Base-by-base conservation (phyloP, 1,140 invertebrate genomes). In the Drosophila cardini region DNA sequence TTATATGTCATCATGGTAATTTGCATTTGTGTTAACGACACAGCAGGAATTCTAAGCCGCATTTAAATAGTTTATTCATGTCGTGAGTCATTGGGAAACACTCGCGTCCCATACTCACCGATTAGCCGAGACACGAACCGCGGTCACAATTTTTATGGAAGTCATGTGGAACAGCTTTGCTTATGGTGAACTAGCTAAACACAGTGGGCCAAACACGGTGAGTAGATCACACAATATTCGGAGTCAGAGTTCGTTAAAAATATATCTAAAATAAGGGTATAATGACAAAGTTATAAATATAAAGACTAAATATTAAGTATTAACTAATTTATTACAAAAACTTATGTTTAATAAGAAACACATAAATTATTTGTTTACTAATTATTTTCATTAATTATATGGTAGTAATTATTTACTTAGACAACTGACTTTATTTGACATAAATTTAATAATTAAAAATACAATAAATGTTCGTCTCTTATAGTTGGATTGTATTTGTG, bases 41-140 rank as follows among this genome's bases (percentile, higher is more conserved):
- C 48, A 30, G 48, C 61, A 30, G 43, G 0, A 26, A 34, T 32
- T 11, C 4, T 21, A 38, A 13, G 11, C 13, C 13, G 21, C 34
- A 16, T 30, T n/a, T 11, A 36, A 43, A 9, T 45, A 38, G 48
- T 61, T 38, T 18, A 50, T 40, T 62, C 10, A 45, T 50, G 2
- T 32, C 30, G 18, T 72, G 70, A 67, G 45, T 55, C 52, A 55
- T 7, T 9, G 5, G 36, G n/a, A 4, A 60, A 52, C 56, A 69
- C 21, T 61, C n/a, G 57, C 26, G 65, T 65, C 16, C 45, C 64
- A 67, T 53, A 32, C 55, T 4, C 11, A 60, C 8, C 11, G 1
- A 0, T 18, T 45, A 73, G 71, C 64, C n/a, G 0, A 13, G 64
- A 69, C 64, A 8, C 48, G 56, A 70, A 74, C 72, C 72, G n/a